These are phyloP conservation scores for Columbina picui DNA, from an alignment of 2,113 vertebrate species.

Conservation along the genomic window DNA sequence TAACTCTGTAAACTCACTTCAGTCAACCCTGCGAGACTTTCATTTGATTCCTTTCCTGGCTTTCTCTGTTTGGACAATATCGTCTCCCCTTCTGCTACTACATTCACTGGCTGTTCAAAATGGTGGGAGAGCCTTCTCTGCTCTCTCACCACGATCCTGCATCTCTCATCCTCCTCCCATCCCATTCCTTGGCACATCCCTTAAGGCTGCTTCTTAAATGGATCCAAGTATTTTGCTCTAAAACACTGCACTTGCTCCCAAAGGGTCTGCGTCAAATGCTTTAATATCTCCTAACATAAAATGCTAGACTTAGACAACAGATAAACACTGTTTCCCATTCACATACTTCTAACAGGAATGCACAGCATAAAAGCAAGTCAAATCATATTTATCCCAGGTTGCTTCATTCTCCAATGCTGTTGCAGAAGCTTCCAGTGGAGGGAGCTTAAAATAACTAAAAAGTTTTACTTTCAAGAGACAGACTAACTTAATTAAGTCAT, in stretches of 20 bases:
- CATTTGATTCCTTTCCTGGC: neutral
- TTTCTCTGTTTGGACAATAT: neutral
- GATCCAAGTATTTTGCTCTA: neutral
- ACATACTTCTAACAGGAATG: neutral
- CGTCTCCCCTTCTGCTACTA: neutral
- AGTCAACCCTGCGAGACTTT: neutral
- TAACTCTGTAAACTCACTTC: neutral
- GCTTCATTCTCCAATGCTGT: constrained; percentile 18
- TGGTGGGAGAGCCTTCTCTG: neutral
- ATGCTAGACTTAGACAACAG: neutral
- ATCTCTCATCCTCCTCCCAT: neutral
- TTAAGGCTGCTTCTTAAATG: neutral
- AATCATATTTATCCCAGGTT: neutral
- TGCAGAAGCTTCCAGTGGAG: constrained; percentile 58
- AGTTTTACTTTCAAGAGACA: neutral
- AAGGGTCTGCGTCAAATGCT: neutral
- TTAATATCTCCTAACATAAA: neutral
- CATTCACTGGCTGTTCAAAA: neutral
- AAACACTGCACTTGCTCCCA: neutral
- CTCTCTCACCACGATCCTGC: neutral
- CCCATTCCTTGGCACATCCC: neutral
- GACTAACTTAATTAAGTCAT: constrained; percentile 35
- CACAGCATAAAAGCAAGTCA: neutral
- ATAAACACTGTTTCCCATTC: neutral
- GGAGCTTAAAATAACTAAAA: constrained; percentile 52